These are phyloP conservation scores for Pogonus chalceus DNA, from an alignment of 1,140 invertebrate species.

Conservation along the genomic window DNA sequence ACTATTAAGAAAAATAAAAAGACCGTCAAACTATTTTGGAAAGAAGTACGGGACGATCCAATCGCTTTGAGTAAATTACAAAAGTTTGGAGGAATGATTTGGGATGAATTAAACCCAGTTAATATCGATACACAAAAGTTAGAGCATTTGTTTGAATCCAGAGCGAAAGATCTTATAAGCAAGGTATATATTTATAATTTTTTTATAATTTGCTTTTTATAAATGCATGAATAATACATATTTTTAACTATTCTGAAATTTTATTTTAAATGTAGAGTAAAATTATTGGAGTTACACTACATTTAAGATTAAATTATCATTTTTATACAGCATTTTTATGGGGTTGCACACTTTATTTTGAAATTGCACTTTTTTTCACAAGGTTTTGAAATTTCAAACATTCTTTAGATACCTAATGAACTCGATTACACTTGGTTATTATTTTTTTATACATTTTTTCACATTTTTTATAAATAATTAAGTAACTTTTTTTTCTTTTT, in stretches of 20 bases:
- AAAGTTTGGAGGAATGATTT: slow-evolving; percentile 70
- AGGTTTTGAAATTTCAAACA: too few relatives aligned
- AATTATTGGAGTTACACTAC: too few relatives aligned
- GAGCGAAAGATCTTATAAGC: slow-evolving; percentile 87
- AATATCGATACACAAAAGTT: slow-evolving; percentile 86
- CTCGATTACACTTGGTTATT: too few relatives aligned
- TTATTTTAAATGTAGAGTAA: too few relatives aligned
- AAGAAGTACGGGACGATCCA: slow-evolving; percentile 81
- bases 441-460: too few relatives aligned
- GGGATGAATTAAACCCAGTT: slow-evolving; percentile 83
- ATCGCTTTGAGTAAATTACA: slow-evolving; percentile 56
- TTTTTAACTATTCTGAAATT: too few relatives aligned
- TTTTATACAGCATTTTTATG: too few relatives aligned
- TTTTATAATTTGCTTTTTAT: slow-evolving; percentile 11
- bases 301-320: too few relatives aligned
- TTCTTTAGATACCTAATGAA: too few relatives aligned
- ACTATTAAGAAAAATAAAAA: slow-evolving; percentile 82
- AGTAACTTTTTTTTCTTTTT: slow-evolving; percentile 23
- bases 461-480: slow-evolving; percentile 13
- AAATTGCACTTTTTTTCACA: too few relatives aligned
- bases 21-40: slow-evolving; percentile 99
- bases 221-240: too few relatives aligned
- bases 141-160: slow-evolving; percentile 94
- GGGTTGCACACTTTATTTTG: too few relatives aligned
- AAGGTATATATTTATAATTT: slow-evolving; percentile 55